Conservation (phyloP, 1,140 invertebrate genomes). For the Pteromalus puparum region DNA sequence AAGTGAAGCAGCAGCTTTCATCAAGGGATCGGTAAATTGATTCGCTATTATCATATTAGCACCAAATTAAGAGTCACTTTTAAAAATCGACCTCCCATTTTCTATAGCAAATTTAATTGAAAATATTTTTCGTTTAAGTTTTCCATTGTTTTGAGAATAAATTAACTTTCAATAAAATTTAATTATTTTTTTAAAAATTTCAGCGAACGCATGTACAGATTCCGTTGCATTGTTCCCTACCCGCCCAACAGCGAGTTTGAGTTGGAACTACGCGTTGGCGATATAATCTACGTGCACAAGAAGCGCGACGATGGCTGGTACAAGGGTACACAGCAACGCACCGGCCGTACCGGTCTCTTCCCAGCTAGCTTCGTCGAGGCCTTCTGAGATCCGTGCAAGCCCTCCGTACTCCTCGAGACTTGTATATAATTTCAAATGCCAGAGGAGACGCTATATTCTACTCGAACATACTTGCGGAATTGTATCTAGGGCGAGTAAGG, state of each 20-base stretch:
- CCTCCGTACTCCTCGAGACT: conserved; percentile 70
- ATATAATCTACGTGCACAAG: conserved; percentile 93
- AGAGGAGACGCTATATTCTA: not conserved
- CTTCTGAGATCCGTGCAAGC: conserved; percentile 75
- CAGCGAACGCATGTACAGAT: conserved; percentile 78
- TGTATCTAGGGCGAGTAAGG: not conserved
- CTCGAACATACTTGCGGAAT: not conserved
- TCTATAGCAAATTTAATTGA: no score
- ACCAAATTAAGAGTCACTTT: no score
- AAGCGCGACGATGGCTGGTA: conserved; percentile 97
- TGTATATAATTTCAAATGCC: conserved; percentile 67
- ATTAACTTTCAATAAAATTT: not conserved
- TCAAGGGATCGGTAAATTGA: conserved; percentile 78
- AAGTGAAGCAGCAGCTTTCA: conserved; percentile 73
- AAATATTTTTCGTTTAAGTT: not conserved
- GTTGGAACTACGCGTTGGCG: conserved; percentile 90
- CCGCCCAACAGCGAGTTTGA: conserved; percentile 96
- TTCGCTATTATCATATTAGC: conserved; percentile 19
- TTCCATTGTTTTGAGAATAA: conserved; percentile 12
- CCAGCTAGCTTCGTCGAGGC: conserved; percentile 94
- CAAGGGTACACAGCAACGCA: conserved; percentile 92
- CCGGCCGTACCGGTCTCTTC: conserved; percentile 93
- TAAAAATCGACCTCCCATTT: no score
- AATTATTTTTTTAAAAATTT: conserved; percentile 8
- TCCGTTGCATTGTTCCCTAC: conserved; percentile 94